phyloP scores from a whole-genome alignment of 2,113 vertebrate genomes.

The Apistogramma diplotaenia region DNA sequence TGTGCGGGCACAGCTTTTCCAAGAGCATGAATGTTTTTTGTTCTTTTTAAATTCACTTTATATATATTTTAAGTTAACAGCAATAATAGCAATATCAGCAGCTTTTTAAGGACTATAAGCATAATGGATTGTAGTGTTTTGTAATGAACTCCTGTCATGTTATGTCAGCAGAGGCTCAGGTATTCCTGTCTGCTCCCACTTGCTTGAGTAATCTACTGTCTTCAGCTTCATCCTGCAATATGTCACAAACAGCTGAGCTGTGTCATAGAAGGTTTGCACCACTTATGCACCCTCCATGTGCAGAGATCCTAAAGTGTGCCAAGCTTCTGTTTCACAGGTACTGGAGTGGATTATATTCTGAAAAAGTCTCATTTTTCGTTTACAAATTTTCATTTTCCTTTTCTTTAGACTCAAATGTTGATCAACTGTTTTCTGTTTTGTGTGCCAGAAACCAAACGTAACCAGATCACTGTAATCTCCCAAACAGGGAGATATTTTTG shows the following conservation, averaged over 20 bases:
- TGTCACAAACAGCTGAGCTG: constrained; percentile 5
- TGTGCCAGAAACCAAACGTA: not conserved
- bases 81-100: no score
- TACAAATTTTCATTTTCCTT: not conserved
- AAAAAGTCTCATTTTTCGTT: not conserved
- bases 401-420: not conserved
- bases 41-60: not conserved
- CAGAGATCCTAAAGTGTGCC: not conserved
- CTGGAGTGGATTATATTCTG: not conserved
- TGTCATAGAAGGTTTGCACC: not conserved
- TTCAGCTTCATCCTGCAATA: constrained; percentile 6
- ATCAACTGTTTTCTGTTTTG: not conserved
- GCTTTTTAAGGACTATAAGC: no score
- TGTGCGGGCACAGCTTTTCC: not conserved
- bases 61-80: not conserved
- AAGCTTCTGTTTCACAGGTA: not conserved
- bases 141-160: not conserved
- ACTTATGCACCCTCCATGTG: not conserved
- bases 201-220: not conserved
- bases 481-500: not conserved
- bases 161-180: constrained; percentile 31
- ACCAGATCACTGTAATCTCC: constrained; percentile 5
- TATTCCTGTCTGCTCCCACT: not conserved
- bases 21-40: not conserved
- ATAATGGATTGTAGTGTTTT: not conserved